A percentile compares a stretch with the other conserved stretches of the same genome.
These are phyloP conservation scores for Penelope pileata DNA, from an alignment of 2,113 vertebrate genomes.

Conservation along the genomic window DNA sequence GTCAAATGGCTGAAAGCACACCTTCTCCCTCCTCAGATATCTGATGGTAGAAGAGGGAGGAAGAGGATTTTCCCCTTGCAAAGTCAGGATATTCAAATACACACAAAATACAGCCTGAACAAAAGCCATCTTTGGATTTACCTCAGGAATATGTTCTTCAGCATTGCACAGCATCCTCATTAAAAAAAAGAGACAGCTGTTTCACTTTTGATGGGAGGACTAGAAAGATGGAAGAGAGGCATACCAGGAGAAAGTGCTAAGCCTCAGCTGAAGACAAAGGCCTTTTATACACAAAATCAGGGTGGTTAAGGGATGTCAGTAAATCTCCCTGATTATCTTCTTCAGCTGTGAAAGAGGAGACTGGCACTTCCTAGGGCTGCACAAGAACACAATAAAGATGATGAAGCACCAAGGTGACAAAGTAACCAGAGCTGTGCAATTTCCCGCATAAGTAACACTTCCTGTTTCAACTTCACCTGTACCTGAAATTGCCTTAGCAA, in stretches of 20 bases:
- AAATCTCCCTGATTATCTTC: neutral
- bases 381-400: neutral
- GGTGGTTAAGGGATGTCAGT: neutral
- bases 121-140: neutral
- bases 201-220: neutral
- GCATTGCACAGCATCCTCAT: neutral
- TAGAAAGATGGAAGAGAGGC: rapidly evolving
- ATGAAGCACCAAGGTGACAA: neutral
- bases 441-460: neutral
- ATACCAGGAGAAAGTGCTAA: rapidly evolving
- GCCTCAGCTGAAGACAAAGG: neutral
- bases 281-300: neutral
- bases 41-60: neutral
- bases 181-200: neutral
- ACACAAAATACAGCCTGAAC: neutral
- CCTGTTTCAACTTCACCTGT: neutral
- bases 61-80: neutral
- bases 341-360: neutral
- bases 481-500: neutral
- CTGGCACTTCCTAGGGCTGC: neutral
- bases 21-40: neutral
- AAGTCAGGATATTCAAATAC: neutral
- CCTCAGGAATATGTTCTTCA: neutral
- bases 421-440: neutral
- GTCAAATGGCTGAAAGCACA: neutral